Conservation (phyloP, 1,140 invertebrate species). For the Caerostris darwini region DNA sequence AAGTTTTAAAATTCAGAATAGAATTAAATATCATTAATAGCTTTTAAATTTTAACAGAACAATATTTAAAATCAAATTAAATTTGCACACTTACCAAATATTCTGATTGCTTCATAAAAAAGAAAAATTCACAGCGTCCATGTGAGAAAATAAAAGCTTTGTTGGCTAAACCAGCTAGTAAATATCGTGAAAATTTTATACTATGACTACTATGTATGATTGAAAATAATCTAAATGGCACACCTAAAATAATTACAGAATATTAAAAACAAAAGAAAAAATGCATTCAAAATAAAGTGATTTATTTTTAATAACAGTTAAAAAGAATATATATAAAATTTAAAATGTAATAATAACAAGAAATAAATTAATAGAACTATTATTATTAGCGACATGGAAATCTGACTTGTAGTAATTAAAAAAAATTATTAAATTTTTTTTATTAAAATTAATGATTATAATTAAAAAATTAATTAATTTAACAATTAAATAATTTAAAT, state of each 20-base stretch:
- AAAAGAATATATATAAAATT: too few relatives aligned
- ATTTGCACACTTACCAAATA: conserved; percentile 33
- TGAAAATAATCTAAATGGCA: conserved; percentile 50
- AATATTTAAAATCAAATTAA: background rate
- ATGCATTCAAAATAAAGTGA: too few relatives aligned
- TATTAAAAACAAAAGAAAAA: background rate
- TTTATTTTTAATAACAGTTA: too few relatives aligned
- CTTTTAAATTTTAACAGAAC: background rate
- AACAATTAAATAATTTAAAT: too few relatives aligned
- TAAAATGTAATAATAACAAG: too few relatives aligned
- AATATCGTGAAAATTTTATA: conserved; percentile 50
- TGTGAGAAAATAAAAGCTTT: background rate
- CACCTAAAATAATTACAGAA: conserved; percentile 39
- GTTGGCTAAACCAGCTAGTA: conserved; percentile 17
- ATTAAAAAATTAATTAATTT: too few relatives aligned
- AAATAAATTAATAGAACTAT: too few relatives aligned
- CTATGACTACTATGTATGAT: conserved; percentile 8
- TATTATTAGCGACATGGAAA: too few relatives aligned
- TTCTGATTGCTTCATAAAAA: conserved; percentile 22
- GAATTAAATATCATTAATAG: background rate
- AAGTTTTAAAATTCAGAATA: background rate
- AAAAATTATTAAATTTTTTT: too few relatives aligned
- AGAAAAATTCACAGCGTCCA: conserved; percentile 61
- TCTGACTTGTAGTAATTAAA: too few relatives aligned
- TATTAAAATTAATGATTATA: too few relatives aligned